Conservation (phyloP, 2,797 vertebrate species). For the Furcifer pardalis region DNA sequence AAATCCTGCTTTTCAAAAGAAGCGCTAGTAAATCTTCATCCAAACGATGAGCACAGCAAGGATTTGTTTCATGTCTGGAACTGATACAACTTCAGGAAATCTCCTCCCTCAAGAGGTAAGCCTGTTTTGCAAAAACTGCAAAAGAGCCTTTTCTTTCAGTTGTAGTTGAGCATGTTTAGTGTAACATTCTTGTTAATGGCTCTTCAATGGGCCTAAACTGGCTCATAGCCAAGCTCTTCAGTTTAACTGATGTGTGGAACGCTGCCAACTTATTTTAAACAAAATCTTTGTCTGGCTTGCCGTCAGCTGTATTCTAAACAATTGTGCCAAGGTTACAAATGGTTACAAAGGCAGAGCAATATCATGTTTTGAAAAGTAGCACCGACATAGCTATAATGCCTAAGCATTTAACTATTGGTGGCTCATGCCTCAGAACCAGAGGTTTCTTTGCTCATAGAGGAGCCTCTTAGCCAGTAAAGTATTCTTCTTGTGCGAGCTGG, state of each 20-base stretch:
- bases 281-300: slow-evolving; percentile 25
- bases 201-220: slow-evolving; percentile 10
- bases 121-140: slow-evolving; percentile 9
- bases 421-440: not conserved
- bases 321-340: slow-evolving; percentile 9
- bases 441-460: not conserved
- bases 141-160: slow-evolving; percentile 33
- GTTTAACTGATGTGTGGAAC: slow-evolving; percentile 27
- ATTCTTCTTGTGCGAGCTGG: not conserved
- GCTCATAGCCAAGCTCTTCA: slow-evolving; percentile 22
- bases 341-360: not conserved
- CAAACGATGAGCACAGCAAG: not conserved
- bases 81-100: slow-evolving; percentile 19
- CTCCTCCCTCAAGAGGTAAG: slow-evolving; percentile 2
- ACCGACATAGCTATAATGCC: not conserved
- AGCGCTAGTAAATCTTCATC: not conserved
- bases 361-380: not conserved
- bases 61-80: slow-evolving; percentile 3
- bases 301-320: slow-evolving; percentile 33
- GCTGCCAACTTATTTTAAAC: slow-evolving; percentile 24
- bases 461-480: not conserved
- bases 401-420: not conserved
- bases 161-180: slow-evolving; percentile 31
- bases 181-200: slow-evolving; percentile 33
- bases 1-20: not conserved